Percentiles rank a stretch among this genome's conserved stretches.
phyloP scores from a whole-genome alignment of 2,888 invertebrate species.

The Plebejus melissa region DNA sequence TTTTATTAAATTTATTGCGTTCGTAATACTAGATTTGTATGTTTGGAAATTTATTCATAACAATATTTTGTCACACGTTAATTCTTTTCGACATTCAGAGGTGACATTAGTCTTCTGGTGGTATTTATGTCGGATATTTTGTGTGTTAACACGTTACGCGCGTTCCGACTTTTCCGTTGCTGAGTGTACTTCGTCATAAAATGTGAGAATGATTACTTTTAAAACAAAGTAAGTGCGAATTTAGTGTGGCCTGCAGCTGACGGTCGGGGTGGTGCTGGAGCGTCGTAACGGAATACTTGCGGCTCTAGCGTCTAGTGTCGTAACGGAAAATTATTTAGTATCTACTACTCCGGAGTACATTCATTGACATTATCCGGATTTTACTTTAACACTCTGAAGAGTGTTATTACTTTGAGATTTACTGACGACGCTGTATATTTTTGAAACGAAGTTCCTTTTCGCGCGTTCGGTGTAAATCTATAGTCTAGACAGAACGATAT shows the following conservation, averaged over 20 bases:
- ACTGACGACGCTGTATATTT: too few species aligned
- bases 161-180: not conserved
- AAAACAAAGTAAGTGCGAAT: constrained; percentile 62
- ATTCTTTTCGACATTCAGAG: not conserved
- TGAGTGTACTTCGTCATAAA: constrained; percentile 55
- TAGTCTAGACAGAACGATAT: too few species aligned
- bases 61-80: constrained; percentile 17
- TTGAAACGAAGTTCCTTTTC: too few species aligned
- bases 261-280: constrained; percentile 66
- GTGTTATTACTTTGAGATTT: not conserved
- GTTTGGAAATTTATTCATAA: constrained; percentile 9
- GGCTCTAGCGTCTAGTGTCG: not conserved
- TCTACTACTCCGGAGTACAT: not conserved
- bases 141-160: not conserved
- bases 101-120: not conserved
- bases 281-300: constrained; percentile 46
- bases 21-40: constrained; percentile 11
- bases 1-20: constrained; percentile 15
- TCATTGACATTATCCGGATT: not conserved
- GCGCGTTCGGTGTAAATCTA: too few species aligned
- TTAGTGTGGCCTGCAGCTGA: constrained; percentile 71
- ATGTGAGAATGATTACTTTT: constrained; percentile 78
- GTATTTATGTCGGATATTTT: constrained; percentile 34
- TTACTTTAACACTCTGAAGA: not conserved
- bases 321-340: not conserved